Base-by-base conservation (phyloP, 2,113 vertebrate species). In the Loxodonta africana region DNA sequence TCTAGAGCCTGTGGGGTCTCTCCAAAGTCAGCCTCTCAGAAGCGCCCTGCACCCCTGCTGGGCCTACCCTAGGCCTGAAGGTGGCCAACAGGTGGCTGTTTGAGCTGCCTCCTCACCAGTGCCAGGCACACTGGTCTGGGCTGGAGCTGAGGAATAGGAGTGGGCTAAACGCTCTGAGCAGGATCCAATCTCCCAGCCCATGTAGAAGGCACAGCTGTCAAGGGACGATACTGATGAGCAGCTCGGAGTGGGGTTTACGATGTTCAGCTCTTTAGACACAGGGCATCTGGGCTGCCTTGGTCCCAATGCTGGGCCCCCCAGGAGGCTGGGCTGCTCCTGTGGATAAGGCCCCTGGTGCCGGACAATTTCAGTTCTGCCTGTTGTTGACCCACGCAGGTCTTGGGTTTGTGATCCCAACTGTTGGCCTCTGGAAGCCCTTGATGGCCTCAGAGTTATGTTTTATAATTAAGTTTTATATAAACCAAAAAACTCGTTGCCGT, bases 401-500 rank as follows among this genome's bases (percentile, higher is more conserved):
- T 30, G 48, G 26, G 92, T 26, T 17, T 82, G 57, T 12, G n/a
- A 10, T 44, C 63, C n/a, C 65, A 17, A 25, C 60, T 69, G 60
- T 46, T 18, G 23, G 51, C 48, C 11, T 1, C 73, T 23, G 82
- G 86, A 82, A 88, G 95, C 76, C 87, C 3, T 2, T 0, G 41
- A 37, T 20, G 63, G 71, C 81, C 83, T 94, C 15, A 26, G 85
- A 80, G 81, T 62, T 21, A 21, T 30, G 69, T 41, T 83, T 90
- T 76, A 60, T 53, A 53, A 76, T 65, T 87, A 85, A 46, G 41
- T 88, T 95, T 93, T 91, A 84, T 37, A 37, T 37, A 37, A 37
- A 37, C 37, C 37, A 37, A 37, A 37, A 37, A 37, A 37, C 37
- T 37, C 37, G 51, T 53, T 53, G 51, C 51, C 51, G 12, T 12